phyloP scores from a whole-genome alignment of 2,797 vertebrate species.

The Syncerus caffer region DNA sequence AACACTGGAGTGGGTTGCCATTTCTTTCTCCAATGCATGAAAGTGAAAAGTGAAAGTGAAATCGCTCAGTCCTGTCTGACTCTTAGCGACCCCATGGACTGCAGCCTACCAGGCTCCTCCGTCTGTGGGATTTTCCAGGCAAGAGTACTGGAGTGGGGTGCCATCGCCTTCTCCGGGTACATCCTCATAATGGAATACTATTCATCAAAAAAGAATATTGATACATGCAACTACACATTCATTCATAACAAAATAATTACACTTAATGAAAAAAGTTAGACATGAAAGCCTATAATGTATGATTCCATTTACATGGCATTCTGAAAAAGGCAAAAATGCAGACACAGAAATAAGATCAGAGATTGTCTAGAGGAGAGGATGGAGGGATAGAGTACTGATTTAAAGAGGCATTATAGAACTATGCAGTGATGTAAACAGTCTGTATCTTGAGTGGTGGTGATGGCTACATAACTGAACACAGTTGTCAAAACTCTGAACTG shows the following conservation, averaged over 20 bases:
- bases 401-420: background rate
- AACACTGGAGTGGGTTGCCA: too few relatives aligned
- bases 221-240: background rate
- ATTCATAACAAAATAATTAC: background rate
- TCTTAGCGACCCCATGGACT: too few relatives aligned
- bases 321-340: background rate
- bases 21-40: too few relatives aligned
- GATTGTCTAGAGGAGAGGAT: accelerated
- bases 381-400: background rate
- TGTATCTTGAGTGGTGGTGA: background rate
- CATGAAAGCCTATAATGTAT: background rate
- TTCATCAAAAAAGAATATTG: background rate
- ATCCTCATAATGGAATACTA: background rate
- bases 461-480: background rate
- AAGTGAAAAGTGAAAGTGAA: too few relatives aligned
- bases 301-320: background rate
- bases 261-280: background rate
- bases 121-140: too few relatives aligned
- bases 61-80: too few relatives aligned
- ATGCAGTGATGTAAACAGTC: background rate
- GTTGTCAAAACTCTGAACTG: background rate
- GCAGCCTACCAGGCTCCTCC: too few relatives aligned
- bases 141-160: too few relatives aligned
- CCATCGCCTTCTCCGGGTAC: background rate
- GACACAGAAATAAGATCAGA: background rate